Base-by-base conservation (phyloP, 2,113 vertebrate species). In the Nestor notabilis region DNA sequence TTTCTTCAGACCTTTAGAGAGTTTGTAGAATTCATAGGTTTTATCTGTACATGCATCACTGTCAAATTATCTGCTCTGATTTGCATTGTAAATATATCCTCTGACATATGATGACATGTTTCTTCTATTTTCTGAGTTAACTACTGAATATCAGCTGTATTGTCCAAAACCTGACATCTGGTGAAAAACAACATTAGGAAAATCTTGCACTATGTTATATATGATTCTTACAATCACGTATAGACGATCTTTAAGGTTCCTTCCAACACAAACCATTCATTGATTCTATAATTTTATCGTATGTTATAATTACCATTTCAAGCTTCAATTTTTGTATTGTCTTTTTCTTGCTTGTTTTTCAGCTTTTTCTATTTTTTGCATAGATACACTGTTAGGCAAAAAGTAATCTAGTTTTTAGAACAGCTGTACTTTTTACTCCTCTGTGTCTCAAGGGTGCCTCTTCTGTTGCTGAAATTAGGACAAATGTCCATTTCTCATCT, bases 51-150 rank as follows among this genome's bases (percentile, higher is more conserved):
- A 50, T 23, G 74, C 79, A 87, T 87, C 76, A n/a, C 13, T 93
- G 88, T 79, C 77, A 96, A 92, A 89, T 92, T 82, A 72, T 79
- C 79, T 79, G 24, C n/a, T 89, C 65, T 82, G 58, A 96, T 96
- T 87, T 87, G 61, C 69, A 84, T 84, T 91, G 65, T 65, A 95
- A 94, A 91, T 95, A 87, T 58, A 37, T 28, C 44, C 3, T 47
- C 24, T 95, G 90, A 90, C 80, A 93, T 33, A 82, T 5, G 46
- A 71, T 82, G 81, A 94, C 39, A 90, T 2, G 1, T 89, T 80
- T 72, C 37, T 92, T 77, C 66, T 85, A 2, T 90, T 90, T 86
- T 93, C 72, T 75, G 60, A 56, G 35, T 74, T 87, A 79, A 65
- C 64, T 93, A 5, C 7, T 41, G 50, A 89, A 89, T 50, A 78